These are phyloP conservation scores for Metopia argyrocephala DNA, from an alignment of 2,888 invertebrate genomes.

Conservation along the genomic window DNA sequence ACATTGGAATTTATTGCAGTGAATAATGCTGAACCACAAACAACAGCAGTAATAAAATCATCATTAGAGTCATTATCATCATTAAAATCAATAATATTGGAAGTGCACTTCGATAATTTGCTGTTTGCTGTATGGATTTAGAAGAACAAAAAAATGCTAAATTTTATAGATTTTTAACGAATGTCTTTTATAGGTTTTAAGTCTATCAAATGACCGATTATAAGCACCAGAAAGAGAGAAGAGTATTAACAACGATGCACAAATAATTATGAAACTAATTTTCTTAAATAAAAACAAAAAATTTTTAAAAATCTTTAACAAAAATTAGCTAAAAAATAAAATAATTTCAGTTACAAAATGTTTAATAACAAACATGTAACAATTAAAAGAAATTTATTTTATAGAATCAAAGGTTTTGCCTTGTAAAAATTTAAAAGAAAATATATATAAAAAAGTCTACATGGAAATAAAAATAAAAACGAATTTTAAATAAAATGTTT, in stretches of 20 bases:
- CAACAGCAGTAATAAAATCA: slow-evolving; percentile 17
- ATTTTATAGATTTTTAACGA: background rate
- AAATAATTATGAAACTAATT: background rate
- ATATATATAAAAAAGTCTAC: too few species aligned
- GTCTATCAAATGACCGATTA: slow-evolving; percentile 53
- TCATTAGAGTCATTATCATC: slow-evolving; percentile 25
- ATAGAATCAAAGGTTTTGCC: too few species aligned
- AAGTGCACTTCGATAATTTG: slow-evolving; percentile 10
- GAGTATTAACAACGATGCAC: background rate
- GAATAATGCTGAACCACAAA: background rate
- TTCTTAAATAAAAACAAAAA: background rate
- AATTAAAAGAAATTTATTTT: too few species aligned
- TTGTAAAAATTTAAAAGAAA: too few species aligned
- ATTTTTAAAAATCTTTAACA: background rate
- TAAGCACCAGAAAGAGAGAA: slow-evolving; percentile 16
- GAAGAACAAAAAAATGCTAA: background rate
- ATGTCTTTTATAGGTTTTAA: slow-evolving; percentile 22
- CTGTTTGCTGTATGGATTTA: slow-evolving; percentile 16
- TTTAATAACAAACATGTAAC: too few species aligned
- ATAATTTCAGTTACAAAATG: too few species aligned
- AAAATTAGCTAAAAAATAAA: background rate
- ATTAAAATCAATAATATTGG: slow-evolving; percentile 23
- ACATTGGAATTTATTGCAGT: slow-evolving; percentile 2
- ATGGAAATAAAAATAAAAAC: too few species aligned
- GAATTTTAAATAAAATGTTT: too few species aligned